phyloP scores from a whole-genome alignment of 2,797 vertebrate genomes.

The Bryconaethiops microstoma region DNA sequence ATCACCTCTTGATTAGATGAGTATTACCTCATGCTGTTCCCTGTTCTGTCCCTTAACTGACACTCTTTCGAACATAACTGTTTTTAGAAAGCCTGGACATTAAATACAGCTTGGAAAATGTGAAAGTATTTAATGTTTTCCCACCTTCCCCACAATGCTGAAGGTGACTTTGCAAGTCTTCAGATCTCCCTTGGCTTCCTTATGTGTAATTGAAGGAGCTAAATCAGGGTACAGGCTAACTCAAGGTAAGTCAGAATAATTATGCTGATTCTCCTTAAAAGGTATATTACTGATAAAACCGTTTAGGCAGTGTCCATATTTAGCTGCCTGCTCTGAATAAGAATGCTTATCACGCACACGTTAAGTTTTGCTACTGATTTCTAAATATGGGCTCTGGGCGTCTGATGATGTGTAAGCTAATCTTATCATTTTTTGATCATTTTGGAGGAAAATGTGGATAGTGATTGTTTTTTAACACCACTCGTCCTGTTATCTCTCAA shows the following conservation, averaged over 20 bases:
- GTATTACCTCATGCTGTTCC: not conserved
- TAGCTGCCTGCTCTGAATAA: too few species aligned
- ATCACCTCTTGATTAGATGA: not conserved
- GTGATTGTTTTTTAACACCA: not conserved
- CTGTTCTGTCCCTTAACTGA: not conserved
- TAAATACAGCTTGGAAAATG: not conserved
- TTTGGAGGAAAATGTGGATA: not conserved
- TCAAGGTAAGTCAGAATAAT: conserved; percentile 34
- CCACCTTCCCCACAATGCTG: not conserved
- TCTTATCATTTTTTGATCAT: not conserved
- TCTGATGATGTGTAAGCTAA: too few species aligned
- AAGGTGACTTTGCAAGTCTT: conserved; percentile 26
- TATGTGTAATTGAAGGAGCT: conserved; percentile 12
- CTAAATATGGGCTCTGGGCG: too few species aligned
- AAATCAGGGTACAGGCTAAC: conserved; percentile 17
- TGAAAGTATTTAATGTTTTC: conserved; percentile 7
- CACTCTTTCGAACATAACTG: not conserved
- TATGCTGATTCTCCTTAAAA: conserved; percentile 18
- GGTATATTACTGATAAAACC: not conserved
- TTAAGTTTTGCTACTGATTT: not conserved
- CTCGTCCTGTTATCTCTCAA: not conserved
- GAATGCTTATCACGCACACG: too few species aligned
- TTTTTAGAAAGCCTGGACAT: not conserved
- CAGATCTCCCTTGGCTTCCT: conserved; percentile 25
- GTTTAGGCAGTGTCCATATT: too few species aligned